Conservation (phyloP, 2,888 invertebrate species). For the Oligia strigilis region DNA sequence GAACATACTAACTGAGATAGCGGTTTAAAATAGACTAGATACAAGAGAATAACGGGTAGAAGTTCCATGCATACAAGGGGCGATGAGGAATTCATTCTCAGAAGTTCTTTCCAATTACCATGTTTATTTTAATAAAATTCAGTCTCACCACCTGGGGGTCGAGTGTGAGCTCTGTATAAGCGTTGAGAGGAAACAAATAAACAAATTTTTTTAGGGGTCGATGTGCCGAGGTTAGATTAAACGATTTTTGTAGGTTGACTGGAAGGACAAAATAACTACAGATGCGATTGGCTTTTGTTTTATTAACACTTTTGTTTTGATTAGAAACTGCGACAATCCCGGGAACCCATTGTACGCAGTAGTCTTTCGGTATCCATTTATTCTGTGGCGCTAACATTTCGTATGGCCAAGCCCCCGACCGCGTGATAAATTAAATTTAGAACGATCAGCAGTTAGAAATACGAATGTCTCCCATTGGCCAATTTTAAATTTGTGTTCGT, state of each 20-base stretch:
- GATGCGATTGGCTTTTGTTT: not conserved
- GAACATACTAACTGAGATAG: conserved; percentile 40
- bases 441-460: conserved; percentile 61
- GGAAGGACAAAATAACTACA: not conserved
- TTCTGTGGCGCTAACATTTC: conserved; percentile 32
- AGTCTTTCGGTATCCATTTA: conserved; percentile 20
- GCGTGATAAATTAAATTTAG: conserved; percentile 73
- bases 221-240: not conserved
- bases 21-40: conserved; percentile 43
- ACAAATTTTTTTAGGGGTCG: not conserved
- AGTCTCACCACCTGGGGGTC: too few relatives aligned
- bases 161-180: not conserved
- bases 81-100: not conserved
- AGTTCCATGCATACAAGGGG: conserved; percentile 9
- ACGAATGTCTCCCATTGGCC: conserved; percentile 69
- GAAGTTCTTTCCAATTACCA: not conserved
- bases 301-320: not conserved
- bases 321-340: not conserved
- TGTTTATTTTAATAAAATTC: not conserved
- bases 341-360: not conserved
- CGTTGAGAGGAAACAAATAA: not conserved
- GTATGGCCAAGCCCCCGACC: conserved; percentile 77
- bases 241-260: not conserved
- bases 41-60: not conserved
- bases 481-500: conserved; percentile 64